Conservation (phyloP, 2,888 invertebrate genomes). For the Chironomus tentans region DNA sequence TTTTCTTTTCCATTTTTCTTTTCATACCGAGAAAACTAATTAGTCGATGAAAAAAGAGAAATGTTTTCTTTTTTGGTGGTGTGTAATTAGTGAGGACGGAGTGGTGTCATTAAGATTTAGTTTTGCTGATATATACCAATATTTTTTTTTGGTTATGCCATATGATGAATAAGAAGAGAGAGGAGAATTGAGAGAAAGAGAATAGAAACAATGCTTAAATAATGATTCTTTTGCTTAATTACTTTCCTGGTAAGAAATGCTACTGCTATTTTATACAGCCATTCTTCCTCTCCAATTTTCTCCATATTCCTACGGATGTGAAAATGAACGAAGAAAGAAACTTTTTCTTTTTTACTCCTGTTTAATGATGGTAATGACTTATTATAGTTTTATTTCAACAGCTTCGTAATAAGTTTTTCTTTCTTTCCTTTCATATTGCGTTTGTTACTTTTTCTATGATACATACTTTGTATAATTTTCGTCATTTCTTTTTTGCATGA, state of each 20-base stretch:
- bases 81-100: conserved; percentile 4
- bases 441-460: no score
- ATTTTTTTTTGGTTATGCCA: neutral
- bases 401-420: neutral
- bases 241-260: neutral
- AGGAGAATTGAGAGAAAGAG: neutral
- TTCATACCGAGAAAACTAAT: neutral
- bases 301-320: neutral
- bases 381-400: conserved; percentile 2
- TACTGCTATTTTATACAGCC: neutral
- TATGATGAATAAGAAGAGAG: neutral
- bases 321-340: neutral
- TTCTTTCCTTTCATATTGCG: neutral
- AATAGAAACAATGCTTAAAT: neutral
- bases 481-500: no score
- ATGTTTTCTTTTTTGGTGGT: neutral
- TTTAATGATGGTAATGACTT: conserved; percentile 2
- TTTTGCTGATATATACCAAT: neutral
- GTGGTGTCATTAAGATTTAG: conserved; percentile 6
- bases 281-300: neutral
- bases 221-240: neutral
- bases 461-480: no score
- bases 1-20: neutral
- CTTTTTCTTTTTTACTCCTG: neutral
- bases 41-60: neutral